phyloP scores from a whole-genome alignment of 37 sponge, comb jelly and placozoan genomes.

The Agelas oroides region DNA sequence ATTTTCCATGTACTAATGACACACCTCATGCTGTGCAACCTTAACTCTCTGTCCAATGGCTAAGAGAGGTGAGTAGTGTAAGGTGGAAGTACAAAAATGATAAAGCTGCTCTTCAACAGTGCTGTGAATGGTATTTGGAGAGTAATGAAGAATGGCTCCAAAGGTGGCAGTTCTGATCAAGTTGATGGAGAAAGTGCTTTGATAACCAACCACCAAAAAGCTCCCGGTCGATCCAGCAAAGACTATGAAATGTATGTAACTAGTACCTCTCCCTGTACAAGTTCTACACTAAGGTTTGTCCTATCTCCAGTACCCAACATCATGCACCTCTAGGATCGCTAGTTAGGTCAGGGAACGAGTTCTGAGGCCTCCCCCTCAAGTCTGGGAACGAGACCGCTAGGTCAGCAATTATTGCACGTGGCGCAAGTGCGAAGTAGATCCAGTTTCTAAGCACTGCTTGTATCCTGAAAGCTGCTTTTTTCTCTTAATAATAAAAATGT shows the following conservation, averaged over 20 bases:
- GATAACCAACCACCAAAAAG: constrained; percentile 18
- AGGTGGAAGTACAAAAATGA: constrained; percentile 45
- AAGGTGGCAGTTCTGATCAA: constrained; percentile 20
- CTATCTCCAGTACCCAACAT: constrained; percentile 31
- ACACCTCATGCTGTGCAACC: constrained; percentile 15
- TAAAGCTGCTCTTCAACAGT: constrained; percentile 15
- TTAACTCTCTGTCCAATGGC: constrained; percentile 54
- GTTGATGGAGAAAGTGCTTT: constrained; percentile 13
- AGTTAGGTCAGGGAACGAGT: too few species aligned
- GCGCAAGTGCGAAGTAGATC: too few species aligned
- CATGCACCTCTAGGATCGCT: too few species aligned
- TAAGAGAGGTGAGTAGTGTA: constrained; percentile 51
- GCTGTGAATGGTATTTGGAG: too few species aligned
- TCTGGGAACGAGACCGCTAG: too few species aligned
- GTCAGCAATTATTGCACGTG: too few species aligned
- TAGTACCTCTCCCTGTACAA: constrained; percentile 48
- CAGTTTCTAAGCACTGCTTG: too few species aligned
- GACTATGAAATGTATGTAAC: constrained; percentile 56
- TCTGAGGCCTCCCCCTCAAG: too few species aligned
- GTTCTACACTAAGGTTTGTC: neutral
- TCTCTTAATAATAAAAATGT: too few species aligned
- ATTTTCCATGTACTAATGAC: constrained; percentile 13
- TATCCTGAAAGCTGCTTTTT: too few species aligned
- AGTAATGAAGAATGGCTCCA: constrained; percentile 41
- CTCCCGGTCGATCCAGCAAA: constrained; percentile 45